Conservation (phyloP, 2,888 invertebrate species). For the Apodemia duryi region DNA sequence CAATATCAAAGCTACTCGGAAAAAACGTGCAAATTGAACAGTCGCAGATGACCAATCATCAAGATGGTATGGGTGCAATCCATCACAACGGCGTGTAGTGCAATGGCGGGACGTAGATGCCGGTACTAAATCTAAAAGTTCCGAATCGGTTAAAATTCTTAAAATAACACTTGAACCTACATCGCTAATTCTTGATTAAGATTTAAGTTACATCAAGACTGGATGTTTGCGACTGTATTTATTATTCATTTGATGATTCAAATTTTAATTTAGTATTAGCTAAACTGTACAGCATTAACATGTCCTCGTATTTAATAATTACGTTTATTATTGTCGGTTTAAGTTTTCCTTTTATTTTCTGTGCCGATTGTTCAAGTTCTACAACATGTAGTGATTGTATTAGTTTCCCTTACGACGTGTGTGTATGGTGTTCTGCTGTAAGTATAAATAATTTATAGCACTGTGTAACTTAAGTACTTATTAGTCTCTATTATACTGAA, state of each 20-base stretch:
- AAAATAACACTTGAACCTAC: too few relatives aligned
- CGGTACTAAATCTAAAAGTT: too few relatives aligned
- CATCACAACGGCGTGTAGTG: too few relatives aligned
- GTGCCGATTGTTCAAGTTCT: slow-evolving; percentile 33
- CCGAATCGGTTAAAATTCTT: too few relatives aligned
- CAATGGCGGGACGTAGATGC: too few relatives aligned
- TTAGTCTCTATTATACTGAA: too few relatives aligned
- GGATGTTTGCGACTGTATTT: background rate
- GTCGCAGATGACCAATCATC: too few relatives aligned
- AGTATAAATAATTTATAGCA: slow-evolving; percentile 20
- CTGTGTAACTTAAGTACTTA: too few relatives aligned
- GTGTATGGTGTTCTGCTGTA: slow-evolving; percentile 58
- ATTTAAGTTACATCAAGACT: background rate
- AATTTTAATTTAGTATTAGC: background rate
- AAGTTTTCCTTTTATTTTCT: slow-evolving; percentile 19
- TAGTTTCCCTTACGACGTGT: slow-evolving; percentile 38
- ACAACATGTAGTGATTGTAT: slow-evolving; percentile 47
- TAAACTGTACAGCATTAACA: background rate
- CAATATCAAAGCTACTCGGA: too few relatives aligned
- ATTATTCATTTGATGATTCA: background rate
- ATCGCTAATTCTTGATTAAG: too few relatives aligned
- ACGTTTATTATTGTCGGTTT: slow-evolving; percentile 6
- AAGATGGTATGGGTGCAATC: too few relatives aligned
- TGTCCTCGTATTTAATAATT: background rate
- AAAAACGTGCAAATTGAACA: too few relatives aligned